These are phyloP conservation scores for Dicyrtoma fusca DNA, from an alignment of 2,888 invertebrate species.

Conservation along the genomic window DNA sequence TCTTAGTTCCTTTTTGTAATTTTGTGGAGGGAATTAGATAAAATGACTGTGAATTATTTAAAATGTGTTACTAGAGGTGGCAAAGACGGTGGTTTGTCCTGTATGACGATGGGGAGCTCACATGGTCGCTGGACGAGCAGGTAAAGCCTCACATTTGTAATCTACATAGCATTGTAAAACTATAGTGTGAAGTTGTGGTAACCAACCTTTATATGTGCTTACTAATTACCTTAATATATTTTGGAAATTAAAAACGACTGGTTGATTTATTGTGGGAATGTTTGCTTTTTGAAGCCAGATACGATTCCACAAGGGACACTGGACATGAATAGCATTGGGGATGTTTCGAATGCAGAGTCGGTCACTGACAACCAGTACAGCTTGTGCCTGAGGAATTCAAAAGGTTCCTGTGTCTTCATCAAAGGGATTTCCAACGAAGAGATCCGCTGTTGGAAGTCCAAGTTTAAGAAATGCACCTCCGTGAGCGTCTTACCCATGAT, in stretches of 20 bases:
- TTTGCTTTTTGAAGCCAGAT: conserved; percentile 87
- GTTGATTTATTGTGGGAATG: too few species aligned
- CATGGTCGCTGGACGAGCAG: conserved; percentile 96
- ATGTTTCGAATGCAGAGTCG: conserved; percentile 90
- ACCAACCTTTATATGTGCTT: too few species aligned
- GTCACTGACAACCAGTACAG: conserved; percentile 91
- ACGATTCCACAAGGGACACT: conserved; percentile 96
- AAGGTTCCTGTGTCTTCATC: conserved; percentile 48
- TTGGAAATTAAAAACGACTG: too few species aligned
- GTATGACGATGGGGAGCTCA: conserved; percentile 96
- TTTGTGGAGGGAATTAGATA: too few species aligned
- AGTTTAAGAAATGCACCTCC: conserved; percentile 35
- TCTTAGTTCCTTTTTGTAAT: too few species aligned
- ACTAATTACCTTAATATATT: too few species aligned
- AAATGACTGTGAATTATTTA: too few species aligned
- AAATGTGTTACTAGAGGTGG: conserved; percentile 87
- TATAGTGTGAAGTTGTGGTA: too few species aligned
- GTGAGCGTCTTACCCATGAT: not conserved
- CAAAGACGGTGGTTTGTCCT: conserved; percentile 97
- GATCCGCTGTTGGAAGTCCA: conserved; percentile 49
- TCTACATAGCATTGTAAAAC: too few species aligned
- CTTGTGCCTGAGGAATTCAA: conserved; percentile 77
- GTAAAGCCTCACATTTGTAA: too few species aligned
- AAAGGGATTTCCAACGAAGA: conserved; percentile 55
- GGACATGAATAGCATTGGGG: conserved; percentile 94